Conservation (phyloP, 1,140 invertebrate species). For the Tetragnatha versicolor region DNA sequence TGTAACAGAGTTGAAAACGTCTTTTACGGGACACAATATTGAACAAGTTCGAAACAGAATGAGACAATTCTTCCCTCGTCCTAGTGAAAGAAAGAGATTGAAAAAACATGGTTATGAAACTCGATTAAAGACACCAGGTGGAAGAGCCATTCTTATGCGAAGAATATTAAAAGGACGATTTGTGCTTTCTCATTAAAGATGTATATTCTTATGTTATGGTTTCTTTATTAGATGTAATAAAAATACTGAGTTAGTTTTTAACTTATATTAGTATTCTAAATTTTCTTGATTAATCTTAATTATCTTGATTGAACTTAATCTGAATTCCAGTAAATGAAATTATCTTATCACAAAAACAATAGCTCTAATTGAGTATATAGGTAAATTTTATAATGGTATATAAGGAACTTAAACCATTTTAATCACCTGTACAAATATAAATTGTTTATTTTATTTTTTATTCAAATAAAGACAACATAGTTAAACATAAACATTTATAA, state of each 20-base stretch:
- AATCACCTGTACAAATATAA: no score
- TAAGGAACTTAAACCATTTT: no score
- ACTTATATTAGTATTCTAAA: no score
- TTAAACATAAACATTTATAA: no score
- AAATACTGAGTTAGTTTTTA: neutral
- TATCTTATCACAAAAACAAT: no score
- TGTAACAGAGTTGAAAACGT: neutral
- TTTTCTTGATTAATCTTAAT: no score
- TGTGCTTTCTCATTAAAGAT: conserved; percentile 32
- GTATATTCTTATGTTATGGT: neutral
- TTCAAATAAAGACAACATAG: no score
- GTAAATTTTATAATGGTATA: no score
- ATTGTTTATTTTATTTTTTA: no score
- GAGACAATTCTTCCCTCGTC: conserved; percentile 17
- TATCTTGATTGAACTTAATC: no score
- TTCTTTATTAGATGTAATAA: neutral
- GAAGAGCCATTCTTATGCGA: conserved; percentile 36
- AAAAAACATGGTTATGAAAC: conserved; percentile 15
- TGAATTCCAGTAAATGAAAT: no score
- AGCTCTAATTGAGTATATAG: no score
- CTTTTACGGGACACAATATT: neutral
- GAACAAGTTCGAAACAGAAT: conserved; percentile 26
- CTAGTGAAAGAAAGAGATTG: conserved; percentile 19
- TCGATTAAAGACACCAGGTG: conserved; percentile 32
- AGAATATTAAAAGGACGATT: conserved; percentile 46